Evolutionary conservation across 2,113 vertebrate species (phyloP), one percentile per base, ranked within the genome.

Genomic region (Nesospiza acunhae): DNA sequence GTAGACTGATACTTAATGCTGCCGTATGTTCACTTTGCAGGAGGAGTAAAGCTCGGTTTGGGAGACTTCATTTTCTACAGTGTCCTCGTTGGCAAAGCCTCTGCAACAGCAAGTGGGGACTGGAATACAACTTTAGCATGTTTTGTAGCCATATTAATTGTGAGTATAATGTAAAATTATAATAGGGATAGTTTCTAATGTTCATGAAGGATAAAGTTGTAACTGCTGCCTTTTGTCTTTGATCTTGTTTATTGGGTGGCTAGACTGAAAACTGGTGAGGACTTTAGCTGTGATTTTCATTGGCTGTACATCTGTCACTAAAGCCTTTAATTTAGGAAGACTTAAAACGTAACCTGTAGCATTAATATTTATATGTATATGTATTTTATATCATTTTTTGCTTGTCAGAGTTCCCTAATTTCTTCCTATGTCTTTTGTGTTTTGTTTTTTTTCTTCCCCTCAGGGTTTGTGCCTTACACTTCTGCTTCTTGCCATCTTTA

Each of bases 61-160:
- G 99, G 99, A 95, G 99, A 99, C 96, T 99, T 99, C 97, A 99
- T 99, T 98, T 99, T 99, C 98, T 99, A 99, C 98, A 99, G 99
- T 96, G 99, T 99, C 98, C 97, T 99, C 83, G 99, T 99, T 95
- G 99, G 99, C 73, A 99, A 99, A 97, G 99, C 99, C 72, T 99
- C 99, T 31, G 99, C 99, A 85, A 98, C 99, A n/a, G 99, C 99
- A 97, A 99, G 98, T 8, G 99, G 99, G 33, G 99, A 99, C 98
- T 99, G 99, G 99, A 99, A 99, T 98, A 99, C 99, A 60, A 99
- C 99, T 58, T 98, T 99, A 67, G 99, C 99, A 46, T 99, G 99
- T 97, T 99, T 99, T 81, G 99, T 99, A 62, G 99, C 99, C 98
- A 99, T 99, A 97, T 98, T 99, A 96, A 99, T 99, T 91, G 99